Evolutionary conservation across 2,113 vertebrate species (phyloP), one percentile per base, ranked within the genome.

Genomic region (Coryphaenoides rupestris): DNA sequence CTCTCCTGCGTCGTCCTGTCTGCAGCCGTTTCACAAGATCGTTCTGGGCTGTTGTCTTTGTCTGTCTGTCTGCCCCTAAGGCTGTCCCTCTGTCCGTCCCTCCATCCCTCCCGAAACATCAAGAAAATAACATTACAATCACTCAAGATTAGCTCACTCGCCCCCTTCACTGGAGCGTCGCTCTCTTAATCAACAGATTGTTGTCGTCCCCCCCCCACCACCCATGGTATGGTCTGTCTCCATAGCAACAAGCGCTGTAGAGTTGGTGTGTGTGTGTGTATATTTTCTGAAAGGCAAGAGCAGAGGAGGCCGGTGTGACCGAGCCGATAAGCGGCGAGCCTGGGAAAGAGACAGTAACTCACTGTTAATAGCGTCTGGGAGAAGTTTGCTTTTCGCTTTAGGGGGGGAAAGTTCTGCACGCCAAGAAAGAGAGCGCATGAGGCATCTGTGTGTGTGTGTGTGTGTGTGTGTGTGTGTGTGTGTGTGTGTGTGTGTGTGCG

Each of bases 181-280:
- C 33, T 40, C 33, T 40, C 33, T 40, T 7, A 40, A 40, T 12
- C 1, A 12, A 12, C 33, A 1, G 6, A 40, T 9, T n/a, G 6
- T 1, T 40, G 33, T 40, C 9, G 9, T 10, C 33, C 33, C 33
- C 33, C 33, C 33, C 6, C 33, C 33, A 2, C 33, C 33, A 40
- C 33, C 9, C 33, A 40, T 40, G 33, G 33, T 40, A 40, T 40
- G 33, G 33, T 53, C 56, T 55, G 56, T 21, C 49, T 22, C 71
- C 66, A 65, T 68, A 55, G 77, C 55, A 1, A 68, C 72, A 40
- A 69, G 60, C 62, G 77, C 73, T 66, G 74, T 84, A 71, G 70
- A 73, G 66, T 60, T 55, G 66, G 73, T 80, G 69, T 79, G 84
- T n/a, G n/a, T n/a, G n/a, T n/a, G n/a, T n/a, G n/a, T n/a, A n/a